Percentiles rank a stretch among this genome's conserved stretches.
phyloP scores from a whole-genome alignment of 2,113 vertebrate genomes.

The Callaeas wilsoni region DNA sequence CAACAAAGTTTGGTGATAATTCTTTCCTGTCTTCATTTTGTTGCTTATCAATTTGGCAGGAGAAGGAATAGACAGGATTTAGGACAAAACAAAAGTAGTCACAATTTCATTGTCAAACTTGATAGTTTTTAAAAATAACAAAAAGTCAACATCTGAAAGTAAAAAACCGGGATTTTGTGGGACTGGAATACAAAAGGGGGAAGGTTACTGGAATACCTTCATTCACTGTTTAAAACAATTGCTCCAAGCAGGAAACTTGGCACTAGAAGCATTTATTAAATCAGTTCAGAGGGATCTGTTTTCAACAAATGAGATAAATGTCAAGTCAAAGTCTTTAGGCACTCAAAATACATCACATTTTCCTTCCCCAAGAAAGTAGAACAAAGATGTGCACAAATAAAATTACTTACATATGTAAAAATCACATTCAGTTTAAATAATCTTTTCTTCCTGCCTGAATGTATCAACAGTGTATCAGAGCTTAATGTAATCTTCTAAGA shows the following conservation, averaged over 20 bases:
- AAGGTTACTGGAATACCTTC: conserved; percentile 1
- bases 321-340: conserved; percentile 39
- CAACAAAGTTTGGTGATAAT: neutral
- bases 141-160: conserved; percentile 6
- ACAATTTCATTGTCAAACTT: conserved; percentile 32
- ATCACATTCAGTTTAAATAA: conserved; percentile 25
- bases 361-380: conserved; percentile 1
- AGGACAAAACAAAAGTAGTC: conserved; percentile 2
- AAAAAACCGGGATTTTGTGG: neutral
- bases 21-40: conserved; percentile 7
- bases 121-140: neutral
- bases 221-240: conserved; percentile 35
- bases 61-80: neutral
- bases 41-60: conserved; percentile 31
- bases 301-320: conserved; percentile 58
- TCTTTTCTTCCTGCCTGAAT: conserved; percentile 39
- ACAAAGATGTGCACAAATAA: conserved; percentile 44
- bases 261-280: conserved; percentile 46
- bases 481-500: conserved; percentile 36
- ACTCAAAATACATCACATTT: conserved; percentile 26
- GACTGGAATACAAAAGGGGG: neutral
- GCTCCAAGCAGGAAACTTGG: conserved; percentile 47
- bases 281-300: conserved; percentile 44
- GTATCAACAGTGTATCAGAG: neutral
- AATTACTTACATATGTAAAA: conserved; percentile 55